Percentiles rank a stretch among this genome's conserved stretches.
Evolutionary conservation across 92 coral and sea anemone genomes (phyloP).

Genomic region (Isaurus tuberculatus): DNA sequence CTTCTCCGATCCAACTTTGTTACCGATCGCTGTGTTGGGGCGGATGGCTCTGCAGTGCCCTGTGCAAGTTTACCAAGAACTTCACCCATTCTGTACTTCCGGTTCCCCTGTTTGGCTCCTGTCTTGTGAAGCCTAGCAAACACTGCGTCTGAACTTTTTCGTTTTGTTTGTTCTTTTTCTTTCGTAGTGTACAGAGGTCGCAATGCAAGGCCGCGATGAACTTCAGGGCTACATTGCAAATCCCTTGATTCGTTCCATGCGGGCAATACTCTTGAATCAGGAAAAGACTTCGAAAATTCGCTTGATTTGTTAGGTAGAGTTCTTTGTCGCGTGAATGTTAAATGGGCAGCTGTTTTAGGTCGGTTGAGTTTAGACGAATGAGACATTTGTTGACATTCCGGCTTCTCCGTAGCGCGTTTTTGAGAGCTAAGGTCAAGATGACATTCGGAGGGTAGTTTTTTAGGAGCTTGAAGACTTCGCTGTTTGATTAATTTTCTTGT

Average conservation of each 20-base stretch:
- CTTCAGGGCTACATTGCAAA: neutral
- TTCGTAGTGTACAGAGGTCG: constrained; percentile 44
- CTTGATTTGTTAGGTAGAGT: neutral
- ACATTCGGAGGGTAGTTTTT: neutral
- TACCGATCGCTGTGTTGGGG: neutral
- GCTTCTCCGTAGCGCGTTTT: constrained; percentile 2
- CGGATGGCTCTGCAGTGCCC: neutral
- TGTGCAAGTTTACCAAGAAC: constrained; percentile 28
- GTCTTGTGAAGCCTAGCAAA: constrained; percentile 65
- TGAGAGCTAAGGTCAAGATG: constrained; percentile 16
- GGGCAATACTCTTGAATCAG: constrained; percentile 41
- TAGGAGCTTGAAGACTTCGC: constrained; percentile 10
- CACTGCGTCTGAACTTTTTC: constrained; percentile 45
- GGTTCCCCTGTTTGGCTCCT: constrained; percentile 51
- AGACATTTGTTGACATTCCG: constrained; percentile 6
- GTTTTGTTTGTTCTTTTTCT: constrained; percentile 42
- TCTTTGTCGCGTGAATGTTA: constrained; percentile 2
- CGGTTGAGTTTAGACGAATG: constrained; percentile 23
- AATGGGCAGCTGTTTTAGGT: neutral
- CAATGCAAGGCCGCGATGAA: constrained; percentile 57
- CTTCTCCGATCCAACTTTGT: constrained; percentile 59
- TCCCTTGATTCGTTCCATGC: constrained; percentile 17
- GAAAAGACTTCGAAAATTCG: neutral
- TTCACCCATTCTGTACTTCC: constrained; percentile 40
- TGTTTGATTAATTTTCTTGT: constrained; percentile 10